Conservation (phyloP, 2,888 invertebrate genomes). For the Molorchus minor region DNA sequence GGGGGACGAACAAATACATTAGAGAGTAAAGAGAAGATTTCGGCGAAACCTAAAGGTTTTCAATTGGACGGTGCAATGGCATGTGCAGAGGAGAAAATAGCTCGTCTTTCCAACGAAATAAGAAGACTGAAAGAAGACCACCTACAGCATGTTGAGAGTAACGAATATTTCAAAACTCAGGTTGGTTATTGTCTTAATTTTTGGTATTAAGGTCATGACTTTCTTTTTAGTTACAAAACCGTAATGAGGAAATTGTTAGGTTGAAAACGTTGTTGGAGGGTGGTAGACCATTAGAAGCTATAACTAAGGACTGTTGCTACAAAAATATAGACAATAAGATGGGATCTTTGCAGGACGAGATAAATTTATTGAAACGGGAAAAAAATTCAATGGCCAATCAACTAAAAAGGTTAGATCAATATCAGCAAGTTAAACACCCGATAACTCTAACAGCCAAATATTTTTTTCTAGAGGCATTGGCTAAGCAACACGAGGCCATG, state of each 20-base stretch:
- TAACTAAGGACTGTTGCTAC: constrained; percentile 73
- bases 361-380: constrained; percentile 68
- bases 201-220: constrained; percentile 5
- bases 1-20: constrained; percentile 26
- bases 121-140: constrained; percentile 61
- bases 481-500: constrained; percentile 85
- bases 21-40: constrained; percentile 26
- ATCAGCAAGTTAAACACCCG: neutral
- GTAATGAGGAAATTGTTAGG: constrained; percentile 77
- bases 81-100: constrained; percentile 58
- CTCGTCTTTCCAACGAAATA: constrained; percentile 60
- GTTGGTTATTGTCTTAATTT: constrained; percentile 43
- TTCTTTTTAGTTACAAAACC: constrained; percentile 56
- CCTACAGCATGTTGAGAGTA: constrained; percentile 53
- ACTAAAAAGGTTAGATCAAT: constrained; percentile 61
- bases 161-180: constrained; percentile 62
- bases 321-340: constrained; percentile 66
- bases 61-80: constrained; percentile 63
- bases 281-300: constrained; percentile 70
- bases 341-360: constrained; percentile 65
- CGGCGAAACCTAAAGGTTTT: constrained; percentile 55
- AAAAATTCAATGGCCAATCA: constrained; percentile 69
- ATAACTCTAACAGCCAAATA: neutral
- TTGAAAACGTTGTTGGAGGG: constrained; percentile 75
- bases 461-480: constrained; percentile 64